Evolutionary conservation across 1,140 invertebrate species (phyloP), one percentile per base, ranked within the genome.

Genomic region (Cydia splendana): DNA sequence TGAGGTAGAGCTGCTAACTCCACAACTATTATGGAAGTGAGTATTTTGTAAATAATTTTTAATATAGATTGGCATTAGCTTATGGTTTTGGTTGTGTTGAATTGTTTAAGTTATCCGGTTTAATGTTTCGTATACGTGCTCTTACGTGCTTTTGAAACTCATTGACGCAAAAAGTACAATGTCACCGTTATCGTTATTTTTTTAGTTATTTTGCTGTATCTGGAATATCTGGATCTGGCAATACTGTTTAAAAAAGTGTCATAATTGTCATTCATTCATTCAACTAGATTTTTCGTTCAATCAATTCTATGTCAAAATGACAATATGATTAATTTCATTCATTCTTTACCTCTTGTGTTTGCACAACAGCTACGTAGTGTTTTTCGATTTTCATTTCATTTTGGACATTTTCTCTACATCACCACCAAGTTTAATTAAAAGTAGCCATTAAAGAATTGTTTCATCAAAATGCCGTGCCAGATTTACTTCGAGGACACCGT

Each of bases 401-500:
- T 57, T 18, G 13, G 12, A 48, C 53, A 18, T 57, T 57, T 57
- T 18, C 53, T 57, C 18, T 6, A 18, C 5, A n/a, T 53, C n/a
- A 57, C n/a, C 15, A 57, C n/a, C 3, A 62, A 62, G 9, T 7
- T 62, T 62, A 24, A 2, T 20, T 24, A 10, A 62, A 62, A 20
- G 57, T n/a, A 24, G 20, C 9, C n/a, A 12, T 7, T 62, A 24
- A 24, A 62, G 0, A 62, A 62, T 6, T 74, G 73, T 42, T 65
- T 53, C 53, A 75, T 75, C 0, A 90, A 65, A 77, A 91, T 91
- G 89, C 67, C 81, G 42, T 80, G 53, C 57, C 75, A 81, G 79
- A 80, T 90, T 48, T 90, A 87, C 77, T 92, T 87, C 75, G 86
- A 92, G 73, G 87, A 91, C 38, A 34, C 62, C 45, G 53, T 81